Conservation (phyloP, 2,113 vertebrate genomes). For the Macquaria ambigua region DNA sequence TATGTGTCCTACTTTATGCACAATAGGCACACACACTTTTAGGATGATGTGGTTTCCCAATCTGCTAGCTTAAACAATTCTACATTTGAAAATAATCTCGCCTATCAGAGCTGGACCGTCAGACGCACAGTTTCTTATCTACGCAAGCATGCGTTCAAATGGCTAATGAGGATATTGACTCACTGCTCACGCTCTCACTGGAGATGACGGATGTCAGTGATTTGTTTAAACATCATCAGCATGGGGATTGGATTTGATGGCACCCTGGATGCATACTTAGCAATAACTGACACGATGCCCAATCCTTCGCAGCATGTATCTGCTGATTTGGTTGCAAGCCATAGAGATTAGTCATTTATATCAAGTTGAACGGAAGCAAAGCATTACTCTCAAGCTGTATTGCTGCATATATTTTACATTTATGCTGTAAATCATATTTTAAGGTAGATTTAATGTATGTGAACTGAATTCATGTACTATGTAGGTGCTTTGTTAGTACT, state of each 20-base stretch:
- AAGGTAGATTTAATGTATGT: not conserved
- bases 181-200: constrained; percentile 46
- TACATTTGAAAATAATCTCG: constrained; percentile 57
- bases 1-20: constrained; percentile 29
- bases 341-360: constrained; percentile 52
- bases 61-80: constrained; percentile 36
- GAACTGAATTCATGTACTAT: not conserved
- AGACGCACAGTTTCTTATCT: constrained; percentile 61
- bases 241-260: constrained; percentile 72
- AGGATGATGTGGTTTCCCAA: constrained; percentile 21
- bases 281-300: constrained; percentile 59
- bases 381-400: constrained; percentile 6
- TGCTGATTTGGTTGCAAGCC: constrained; percentile 60
- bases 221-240: constrained; percentile 61
- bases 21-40: constrained; percentile 16
- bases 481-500: not conserved
- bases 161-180: constrained; percentile 65
- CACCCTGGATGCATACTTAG: constrained; percentile 67
- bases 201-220: constrained; percentile 65
- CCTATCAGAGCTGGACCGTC: constrained; percentile 47
- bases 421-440: not conserved
- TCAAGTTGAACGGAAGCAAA: constrained; percentile 31
- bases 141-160: constrained; percentile 60
- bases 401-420: constrained; percentile 22
- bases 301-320: constrained; percentile 55